Conservation (phyloP, 2,888 invertebrate species). For the Hydraecia micacea region DNA sequence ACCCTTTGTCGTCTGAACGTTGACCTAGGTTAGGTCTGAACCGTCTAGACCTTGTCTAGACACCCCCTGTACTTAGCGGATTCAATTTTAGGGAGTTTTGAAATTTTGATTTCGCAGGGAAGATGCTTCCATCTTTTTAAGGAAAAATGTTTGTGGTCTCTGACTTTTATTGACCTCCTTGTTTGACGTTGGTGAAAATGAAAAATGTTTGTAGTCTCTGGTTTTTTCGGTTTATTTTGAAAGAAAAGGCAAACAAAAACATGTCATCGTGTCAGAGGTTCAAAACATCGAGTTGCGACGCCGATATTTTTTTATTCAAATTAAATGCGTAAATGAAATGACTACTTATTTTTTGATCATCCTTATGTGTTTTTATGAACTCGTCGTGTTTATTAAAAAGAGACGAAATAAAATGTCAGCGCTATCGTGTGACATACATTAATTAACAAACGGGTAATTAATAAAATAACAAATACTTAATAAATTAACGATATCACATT, state of each 20-base stretch:
- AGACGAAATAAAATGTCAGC: neutral
- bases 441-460: neutral
- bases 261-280: neutral
- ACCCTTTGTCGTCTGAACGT: slow-evolving; percentile 78
- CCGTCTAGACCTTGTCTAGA: slow-evolving; percentile 69
- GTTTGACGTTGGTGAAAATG: neutral
- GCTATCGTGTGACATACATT: neutral
- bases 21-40: slow-evolving; percentile 77
- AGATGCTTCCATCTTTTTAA: neutral
- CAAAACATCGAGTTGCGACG: neutral
- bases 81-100: slow-evolving; percentile 40
- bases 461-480: neutral
- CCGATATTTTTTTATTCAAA: neutral
- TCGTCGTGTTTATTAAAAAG: neutral
- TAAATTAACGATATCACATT: neutral
- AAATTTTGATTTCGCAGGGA: slow-evolving; percentile 47
- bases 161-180: slow-evolving; percentile 5
- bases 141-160: slow-evolving; percentile 27
- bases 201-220: slow-evolving; percentile 1
- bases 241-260: neutral
- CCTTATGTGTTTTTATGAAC: neutral
- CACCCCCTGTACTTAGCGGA: slow-evolving; percentile 39
- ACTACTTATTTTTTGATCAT: neutral
- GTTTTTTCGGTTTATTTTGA: neutral
- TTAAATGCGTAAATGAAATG: neutral